Conservation (phyloP, 2,113 vertebrate species). For the Rhinolophus ferrumequinum region DNA sequence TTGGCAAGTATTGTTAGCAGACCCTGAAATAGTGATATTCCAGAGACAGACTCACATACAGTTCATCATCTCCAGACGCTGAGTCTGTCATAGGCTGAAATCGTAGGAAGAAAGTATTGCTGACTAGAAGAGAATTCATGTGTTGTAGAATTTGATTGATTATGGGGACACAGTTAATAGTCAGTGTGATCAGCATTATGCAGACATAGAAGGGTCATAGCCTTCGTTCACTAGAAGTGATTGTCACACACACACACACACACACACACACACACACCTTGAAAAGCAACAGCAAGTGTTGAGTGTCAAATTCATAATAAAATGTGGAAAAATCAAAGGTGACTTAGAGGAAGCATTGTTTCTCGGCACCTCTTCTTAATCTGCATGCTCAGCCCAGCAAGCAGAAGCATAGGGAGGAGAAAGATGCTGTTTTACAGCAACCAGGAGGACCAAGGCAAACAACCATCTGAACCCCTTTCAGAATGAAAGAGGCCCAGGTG, state of each 20-base stretch:
- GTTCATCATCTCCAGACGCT: conserved; percentile 65
- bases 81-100: conserved; percentile 60
- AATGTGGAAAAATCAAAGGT: neutral
- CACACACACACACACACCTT: neutral
- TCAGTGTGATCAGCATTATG: conserved; percentile 65
- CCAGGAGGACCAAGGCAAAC: neutral
- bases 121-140: conserved; percentile 49
- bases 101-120: conserved; percentile 62
- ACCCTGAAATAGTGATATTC: conserved; percentile 54
- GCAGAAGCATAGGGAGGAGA: neutral
- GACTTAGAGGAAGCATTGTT: neutral
- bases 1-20: conserved; percentile 73
- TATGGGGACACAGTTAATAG: conserved; percentile 30
- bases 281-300: neutral
- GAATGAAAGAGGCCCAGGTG: neutral
- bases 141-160: conserved; percentile 63
- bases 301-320: conserved; percentile 29
- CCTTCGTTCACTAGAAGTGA: neutral
- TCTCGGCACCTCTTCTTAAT: neutral
- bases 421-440: neutral
- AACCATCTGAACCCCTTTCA: neutral
- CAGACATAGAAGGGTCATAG: conserved; percentile 18
- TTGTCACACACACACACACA: neutral
- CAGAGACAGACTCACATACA: conserved; percentile 57
- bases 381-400: neutral